A percentile compares a stretch with the other conserved stretches of the same genome.
These are phyloP conservation scores for Xylota segnis DNA, from an alignment of 2,888 invertebrate genomes.

Conservation along the genomic window DNA sequence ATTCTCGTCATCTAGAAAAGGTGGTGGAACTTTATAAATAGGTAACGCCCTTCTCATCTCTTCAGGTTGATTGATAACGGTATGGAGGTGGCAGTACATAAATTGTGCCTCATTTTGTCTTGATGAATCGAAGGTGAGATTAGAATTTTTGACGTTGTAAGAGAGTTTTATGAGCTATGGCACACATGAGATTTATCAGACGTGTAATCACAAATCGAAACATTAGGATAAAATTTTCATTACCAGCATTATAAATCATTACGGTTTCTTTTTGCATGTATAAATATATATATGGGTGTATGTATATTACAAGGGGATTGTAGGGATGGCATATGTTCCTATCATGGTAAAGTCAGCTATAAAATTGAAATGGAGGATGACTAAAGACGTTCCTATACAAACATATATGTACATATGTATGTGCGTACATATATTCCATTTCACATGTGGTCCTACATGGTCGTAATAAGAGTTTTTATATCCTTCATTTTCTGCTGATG, in stretches of 20 bases:
- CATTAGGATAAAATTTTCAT: conserved; percentile 45
- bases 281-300: not conserved
- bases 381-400: no score
- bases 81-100: not conserved
- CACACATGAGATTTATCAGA: conserved; percentile 23
- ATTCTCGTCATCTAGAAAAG: not conserved
- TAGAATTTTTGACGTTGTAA: not conserved
- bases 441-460: conserved; percentile 33
- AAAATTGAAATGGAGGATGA: conserved; percentile 40
- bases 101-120: conserved; percentile 3
- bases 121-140: not conserved
- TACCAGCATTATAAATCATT: conserved; percentile 38
- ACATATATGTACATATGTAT: not conserved
- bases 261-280: not conserved
- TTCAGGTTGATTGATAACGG: conserved; percentile 6
- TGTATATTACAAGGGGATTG: not conserved
- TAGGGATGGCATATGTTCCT: conserved; percentile 10
- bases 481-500: conserved; percentile 40
- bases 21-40: conserved; percentile 5
- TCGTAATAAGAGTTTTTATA: conserved; percentile 40
- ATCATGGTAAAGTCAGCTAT: conserved; percentile 24
- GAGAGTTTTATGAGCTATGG: conserved; percentile 30
- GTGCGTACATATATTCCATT: not conserved
- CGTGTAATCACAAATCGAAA: conserved; percentile 44
- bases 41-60: not conserved